Evolutionary conservation across 2,113 vertebrate genomes (phyloP).

Genomic region (Epinephelus fuscoguttatus): DNA sequence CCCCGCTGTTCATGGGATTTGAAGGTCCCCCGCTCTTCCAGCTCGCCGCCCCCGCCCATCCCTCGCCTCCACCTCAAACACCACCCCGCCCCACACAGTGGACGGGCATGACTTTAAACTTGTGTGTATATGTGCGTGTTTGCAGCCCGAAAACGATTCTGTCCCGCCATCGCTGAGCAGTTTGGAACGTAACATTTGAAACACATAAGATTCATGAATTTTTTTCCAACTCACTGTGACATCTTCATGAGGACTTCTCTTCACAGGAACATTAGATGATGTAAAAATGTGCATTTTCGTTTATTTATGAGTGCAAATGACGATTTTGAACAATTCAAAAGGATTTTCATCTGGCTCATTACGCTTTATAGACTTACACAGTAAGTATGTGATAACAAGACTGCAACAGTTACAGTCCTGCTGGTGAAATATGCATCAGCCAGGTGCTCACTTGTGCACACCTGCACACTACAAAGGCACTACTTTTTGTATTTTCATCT

Average conservation of each 20-base stretch:
- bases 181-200: not conserved
- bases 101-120: not conserved
- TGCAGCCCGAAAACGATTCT: not conserved
- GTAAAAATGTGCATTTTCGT: not conserved
- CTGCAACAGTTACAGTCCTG: no score
- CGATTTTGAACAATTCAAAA: no score
- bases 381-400: no score
- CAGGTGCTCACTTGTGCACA: no score
- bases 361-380: no score
- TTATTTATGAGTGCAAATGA: not conserved
- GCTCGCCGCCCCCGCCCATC: not conserved
- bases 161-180: not conserved
- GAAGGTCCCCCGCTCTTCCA: slow-evolving; percentile 6
- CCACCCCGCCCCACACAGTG: not conserved
- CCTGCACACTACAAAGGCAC: no score
- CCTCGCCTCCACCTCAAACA: not conserved
- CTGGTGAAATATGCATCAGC: no score
- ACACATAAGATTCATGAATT: not conserved
- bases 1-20: slow-evolving; percentile 59
- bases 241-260: not conserved
- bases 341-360: no score
- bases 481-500: no score
- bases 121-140: not conserved
- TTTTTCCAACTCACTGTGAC: no score
- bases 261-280: no score